phyloP scores from a whole-genome alignment of 2,113 vertebrate genomes.

The Microcebus ravelobensis region DNA sequence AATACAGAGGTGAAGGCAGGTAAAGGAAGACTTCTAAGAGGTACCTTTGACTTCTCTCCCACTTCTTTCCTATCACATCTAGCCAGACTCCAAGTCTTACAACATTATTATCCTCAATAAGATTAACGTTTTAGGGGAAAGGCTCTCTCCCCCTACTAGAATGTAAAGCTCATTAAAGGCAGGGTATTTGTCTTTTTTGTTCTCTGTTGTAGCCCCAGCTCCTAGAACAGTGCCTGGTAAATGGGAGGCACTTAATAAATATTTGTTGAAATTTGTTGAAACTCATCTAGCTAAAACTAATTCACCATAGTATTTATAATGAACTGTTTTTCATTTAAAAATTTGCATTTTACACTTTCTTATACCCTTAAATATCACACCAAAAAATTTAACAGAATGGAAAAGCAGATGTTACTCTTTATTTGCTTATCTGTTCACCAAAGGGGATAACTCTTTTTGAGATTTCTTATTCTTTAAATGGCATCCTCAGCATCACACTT shows the following conservation, averaged over 20 bases:
- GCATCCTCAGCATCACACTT: constrained; percentile 20
- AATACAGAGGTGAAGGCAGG: not conserved
- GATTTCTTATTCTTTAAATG: constrained; percentile 54
- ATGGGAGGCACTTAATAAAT: not conserved
- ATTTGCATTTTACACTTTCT: constrained; percentile 37
- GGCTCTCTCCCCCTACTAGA: not conserved
- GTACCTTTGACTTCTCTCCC: not conserved
- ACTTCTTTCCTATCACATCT: not conserved
- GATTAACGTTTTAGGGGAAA: not conserved
- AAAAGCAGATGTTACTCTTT: constrained; percentile 62
- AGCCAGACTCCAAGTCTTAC: not conserved
- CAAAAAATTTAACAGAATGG: constrained; percentile 28
- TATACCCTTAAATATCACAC: constrained; percentile 31
- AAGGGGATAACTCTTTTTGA: constrained; percentile 54
- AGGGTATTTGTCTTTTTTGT: not conserved
- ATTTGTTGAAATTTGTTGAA: not conserved
- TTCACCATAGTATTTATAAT: constrained; percentile 42
- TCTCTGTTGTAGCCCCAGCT: not conserved
- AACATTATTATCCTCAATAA: not conserved
- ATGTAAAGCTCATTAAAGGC: constrained; percentile 15
- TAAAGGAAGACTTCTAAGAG: not conserved
- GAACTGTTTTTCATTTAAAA: constrained; percentile 50
- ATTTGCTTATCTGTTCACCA: constrained; percentile 67
- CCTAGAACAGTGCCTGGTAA: not conserved
- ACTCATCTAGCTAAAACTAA: constrained; percentile 11